Conservation (phyloP, 2,113 vertebrate genomes). For the Siniperca knerii region DNA sequence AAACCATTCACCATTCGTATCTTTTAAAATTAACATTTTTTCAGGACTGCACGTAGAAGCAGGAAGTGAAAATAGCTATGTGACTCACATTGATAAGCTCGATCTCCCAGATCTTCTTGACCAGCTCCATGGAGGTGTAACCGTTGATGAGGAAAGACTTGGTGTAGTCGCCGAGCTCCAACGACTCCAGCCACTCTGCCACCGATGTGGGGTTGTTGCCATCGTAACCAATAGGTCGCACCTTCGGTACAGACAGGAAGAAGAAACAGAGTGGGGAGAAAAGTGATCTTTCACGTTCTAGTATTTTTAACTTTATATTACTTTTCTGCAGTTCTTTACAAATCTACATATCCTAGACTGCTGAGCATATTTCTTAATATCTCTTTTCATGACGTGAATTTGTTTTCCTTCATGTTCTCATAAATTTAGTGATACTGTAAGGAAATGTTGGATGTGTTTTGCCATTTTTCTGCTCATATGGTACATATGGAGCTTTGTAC, state of each 20-base stretch:
- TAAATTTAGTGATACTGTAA: neutral
- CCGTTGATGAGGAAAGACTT: constrained; percentile 98
- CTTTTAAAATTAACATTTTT: neutral
- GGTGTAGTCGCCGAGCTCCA: constrained; percentile 98
- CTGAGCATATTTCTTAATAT: neutral
- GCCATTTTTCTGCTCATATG: constrained; percentile 1
- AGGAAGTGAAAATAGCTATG: rapidly evolving
- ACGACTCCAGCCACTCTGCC: constrained; percentile 97
- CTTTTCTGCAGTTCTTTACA: neutral
- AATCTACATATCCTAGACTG: neutral
- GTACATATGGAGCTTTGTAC: neutral
- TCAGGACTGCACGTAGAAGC: neutral
- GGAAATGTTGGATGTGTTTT: neutral
- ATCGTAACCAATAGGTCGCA: constrained; percentile 93
- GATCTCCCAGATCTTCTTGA: constrained; percentile 99
- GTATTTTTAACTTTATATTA: neutral
- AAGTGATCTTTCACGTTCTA: neutral
- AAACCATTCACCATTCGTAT: neutral
- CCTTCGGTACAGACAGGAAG: constrained; percentile 78
- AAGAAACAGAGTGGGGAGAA: neutral
- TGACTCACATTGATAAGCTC: constrained; percentile 97
- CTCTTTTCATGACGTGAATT: neutral
- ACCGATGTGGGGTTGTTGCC: constrained; percentile 96
- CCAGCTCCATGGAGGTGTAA: constrained; percentile 98
- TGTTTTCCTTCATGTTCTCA: constrained; percentile 2